Evolutionary conservation across 1,140 invertebrate species (phyloP).

Genomic region (Drosophila insularis): DNA sequence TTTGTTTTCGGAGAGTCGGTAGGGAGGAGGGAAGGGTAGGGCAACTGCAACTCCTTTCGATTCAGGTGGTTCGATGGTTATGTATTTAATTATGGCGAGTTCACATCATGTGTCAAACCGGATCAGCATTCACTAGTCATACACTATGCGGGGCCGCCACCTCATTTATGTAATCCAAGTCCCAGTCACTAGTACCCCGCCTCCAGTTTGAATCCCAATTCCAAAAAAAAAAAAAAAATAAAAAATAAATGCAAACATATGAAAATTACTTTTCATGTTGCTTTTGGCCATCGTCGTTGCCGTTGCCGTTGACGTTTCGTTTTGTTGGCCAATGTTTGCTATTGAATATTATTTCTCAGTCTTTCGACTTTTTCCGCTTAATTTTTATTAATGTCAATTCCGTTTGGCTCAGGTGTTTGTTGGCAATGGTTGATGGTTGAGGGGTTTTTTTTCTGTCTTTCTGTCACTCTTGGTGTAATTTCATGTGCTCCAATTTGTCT

Average conservation of each 20-base stretch:
- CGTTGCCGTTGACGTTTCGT: not conserved
- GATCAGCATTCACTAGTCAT: conserved; percentile 46
- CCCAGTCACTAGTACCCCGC: conserved; percentile 17
- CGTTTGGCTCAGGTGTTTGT: conserved; percentile 40
- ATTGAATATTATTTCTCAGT: conserved; percentile 45
- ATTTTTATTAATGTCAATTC: conserved; percentile 31
- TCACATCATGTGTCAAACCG: conserved; percentile 54
- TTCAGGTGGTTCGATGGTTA: conserved; percentile 12
- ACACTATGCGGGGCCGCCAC: not conserved
- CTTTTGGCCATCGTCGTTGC: conserved; percentile 6
- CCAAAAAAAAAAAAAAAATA: conserved; percentile 12
- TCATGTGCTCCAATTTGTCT: conserved; percentile 55
- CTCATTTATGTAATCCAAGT: conserved; percentile 64
- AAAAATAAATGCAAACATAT: conserved; percentile 58
- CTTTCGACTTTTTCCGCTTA: conserved; percentile 45
- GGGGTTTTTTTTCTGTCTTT: conserved; percentile 10
- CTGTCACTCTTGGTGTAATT: conserved; percentile 45
- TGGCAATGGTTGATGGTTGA: conserved; percentile 12
- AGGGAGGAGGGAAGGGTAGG: not conserved
- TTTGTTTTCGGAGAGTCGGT: not conserved
- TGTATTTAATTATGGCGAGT: conserved; percentile 20
- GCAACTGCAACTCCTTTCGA: conserved; percentile 46
- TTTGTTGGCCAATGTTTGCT: conserved; percentile 61
- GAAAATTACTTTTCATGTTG: conserved; percentile 33
- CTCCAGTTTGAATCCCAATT: too few relatives aligned